Evolutionary conservation across 2,113 vertebrate species (phyloP).

Genomic region (Chloropsis hardwickii): DNA sequence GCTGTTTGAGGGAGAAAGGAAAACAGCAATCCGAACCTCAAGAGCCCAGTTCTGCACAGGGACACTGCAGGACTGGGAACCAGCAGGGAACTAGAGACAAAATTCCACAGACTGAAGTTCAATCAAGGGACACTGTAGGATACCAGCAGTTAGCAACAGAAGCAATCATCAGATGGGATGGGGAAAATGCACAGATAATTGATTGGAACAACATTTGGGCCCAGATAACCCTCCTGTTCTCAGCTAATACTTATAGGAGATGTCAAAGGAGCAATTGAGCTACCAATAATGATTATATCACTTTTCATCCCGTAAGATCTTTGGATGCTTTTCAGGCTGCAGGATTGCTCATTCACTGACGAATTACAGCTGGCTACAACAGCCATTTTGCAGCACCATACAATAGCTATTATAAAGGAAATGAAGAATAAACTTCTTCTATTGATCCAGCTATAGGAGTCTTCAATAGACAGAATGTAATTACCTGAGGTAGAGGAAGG

Average conservation of each 20-base stretch:
- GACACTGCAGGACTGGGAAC: neutral
- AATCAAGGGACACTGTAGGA: neutral
- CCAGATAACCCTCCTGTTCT: slow-evolving; percentile 2
- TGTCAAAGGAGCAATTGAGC: slow-evolving; percentile 36
- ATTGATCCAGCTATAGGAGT: slow-evolving; percentile 22
- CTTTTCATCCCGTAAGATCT: neutral
- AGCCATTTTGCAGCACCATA: neutral
- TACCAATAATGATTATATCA: neutral
- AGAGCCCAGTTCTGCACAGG: neutral
- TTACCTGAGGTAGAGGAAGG: neutral
- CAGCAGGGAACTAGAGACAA: neutral
- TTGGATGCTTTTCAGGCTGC: slow-evolving; percentile 6
- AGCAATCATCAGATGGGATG: neutral
- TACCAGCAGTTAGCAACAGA: neutral
- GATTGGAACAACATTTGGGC: neutral
- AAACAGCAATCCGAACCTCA: neutral
- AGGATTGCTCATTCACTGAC: neutral
- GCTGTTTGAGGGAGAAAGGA: neutral
- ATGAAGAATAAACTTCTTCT: slow-evolving; percentile 49
- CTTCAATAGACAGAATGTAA: neutral
- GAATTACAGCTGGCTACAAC: neutral
- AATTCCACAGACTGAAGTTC: neutral
- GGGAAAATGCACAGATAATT: slow-evolving; percentile 10
- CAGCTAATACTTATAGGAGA: slow-evolving; percentile 10
- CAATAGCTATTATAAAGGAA: slow-evolving; percentile 29